Conservation (phyloP, 2,888 invertebrate genomes). For the Coleophora deauratella region DNA sequence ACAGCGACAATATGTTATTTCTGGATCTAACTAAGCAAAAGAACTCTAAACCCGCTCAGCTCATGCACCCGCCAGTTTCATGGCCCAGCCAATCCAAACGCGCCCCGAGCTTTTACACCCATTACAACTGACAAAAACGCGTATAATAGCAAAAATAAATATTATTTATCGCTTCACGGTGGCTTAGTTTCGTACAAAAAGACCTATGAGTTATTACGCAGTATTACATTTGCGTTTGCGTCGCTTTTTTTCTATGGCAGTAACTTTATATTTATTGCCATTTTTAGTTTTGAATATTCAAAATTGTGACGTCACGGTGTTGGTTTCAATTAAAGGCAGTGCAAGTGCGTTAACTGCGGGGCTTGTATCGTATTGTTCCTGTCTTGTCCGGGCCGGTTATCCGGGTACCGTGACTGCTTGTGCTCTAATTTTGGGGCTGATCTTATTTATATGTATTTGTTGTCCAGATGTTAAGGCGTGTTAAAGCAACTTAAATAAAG, state of each 20-base stretch:
- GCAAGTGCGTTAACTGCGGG: background rate
- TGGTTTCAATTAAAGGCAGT: constrained; percentile 36
- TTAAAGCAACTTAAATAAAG: no score
- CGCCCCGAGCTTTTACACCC: constrained; percentile 55
- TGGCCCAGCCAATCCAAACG: constrained; percentile 27
- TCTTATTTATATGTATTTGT: no score
- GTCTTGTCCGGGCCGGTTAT: no score
- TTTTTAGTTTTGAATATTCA: constrained; percentile 64
- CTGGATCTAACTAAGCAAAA: no score
- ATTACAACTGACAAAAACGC: constrained; percentile 70
- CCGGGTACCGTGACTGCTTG: no score
- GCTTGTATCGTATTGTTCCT: no score
- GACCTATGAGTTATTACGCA: constrained; percentile 68
- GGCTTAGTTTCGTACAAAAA: constrained; percentile 71
- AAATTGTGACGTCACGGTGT: constrained; percentile 59
- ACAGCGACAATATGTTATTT: no score
- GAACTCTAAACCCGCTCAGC: background rate
- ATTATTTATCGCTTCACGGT: constrained; percentile 74
- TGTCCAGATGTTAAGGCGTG: no score
- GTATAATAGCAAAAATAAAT: constrained; percentile 74
- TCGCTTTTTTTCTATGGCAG: constrained; percentile 62
- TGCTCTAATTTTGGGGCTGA: no score
- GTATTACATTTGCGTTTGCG: constrained; percentile 68
- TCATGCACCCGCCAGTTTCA: constrained; percentile 12
- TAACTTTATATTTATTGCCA: constrained; percentile 69